Evolutionary conservation across 2,888 invertebrate genomes (phyloP).

Genomic region (Lasioglossum leucozonium): DNA sequence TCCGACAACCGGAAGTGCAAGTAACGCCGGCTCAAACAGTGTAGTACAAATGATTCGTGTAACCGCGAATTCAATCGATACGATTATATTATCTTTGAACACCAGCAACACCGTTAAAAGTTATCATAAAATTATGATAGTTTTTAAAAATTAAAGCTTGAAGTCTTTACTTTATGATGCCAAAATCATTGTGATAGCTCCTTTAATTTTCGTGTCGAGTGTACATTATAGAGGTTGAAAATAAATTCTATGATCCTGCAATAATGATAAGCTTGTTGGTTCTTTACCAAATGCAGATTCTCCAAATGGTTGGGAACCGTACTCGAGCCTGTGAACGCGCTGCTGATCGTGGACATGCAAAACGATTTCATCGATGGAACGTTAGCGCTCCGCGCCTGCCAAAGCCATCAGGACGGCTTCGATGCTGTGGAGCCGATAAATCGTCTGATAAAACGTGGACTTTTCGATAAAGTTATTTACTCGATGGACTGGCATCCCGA

Average conservation of each 20-base stretch:
- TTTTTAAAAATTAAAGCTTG: too few species aligned
- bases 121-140: too few species aligned
- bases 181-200: too few species aligned
- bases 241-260: too few species aligned
- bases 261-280: background rate
- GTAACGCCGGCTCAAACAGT: background rate
- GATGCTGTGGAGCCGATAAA: slow-evolving; percentile 96
- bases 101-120: too few species aligned
- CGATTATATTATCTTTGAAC: too few species aligned
- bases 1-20: background rate
- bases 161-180: too few species aligned
- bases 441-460: slow-evolving; percentile 89
- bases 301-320: slow-evolving; percentile 93
- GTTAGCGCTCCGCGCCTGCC: slow-evolving; percentile 95
- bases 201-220: too few species aligned
- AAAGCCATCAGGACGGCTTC: slow-evolving; percentile 93
- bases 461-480: slow-evolving; percentile 95
- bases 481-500: slow-evolving; percentile 98
- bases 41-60: background rate
- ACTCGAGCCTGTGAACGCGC: slow-evolving; percentile 90
- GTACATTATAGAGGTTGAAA: too few species aligned
- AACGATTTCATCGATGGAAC: slow-evolving; percentile 98
- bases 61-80: background rate
- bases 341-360: slow-evolving; percentile 98
- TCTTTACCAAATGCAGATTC: slow-evolving; percentile 86